phyloP scores from a whole-genome alignment of 1,140 invertebrate species.

The Tetramorium simillimum region DNA sequence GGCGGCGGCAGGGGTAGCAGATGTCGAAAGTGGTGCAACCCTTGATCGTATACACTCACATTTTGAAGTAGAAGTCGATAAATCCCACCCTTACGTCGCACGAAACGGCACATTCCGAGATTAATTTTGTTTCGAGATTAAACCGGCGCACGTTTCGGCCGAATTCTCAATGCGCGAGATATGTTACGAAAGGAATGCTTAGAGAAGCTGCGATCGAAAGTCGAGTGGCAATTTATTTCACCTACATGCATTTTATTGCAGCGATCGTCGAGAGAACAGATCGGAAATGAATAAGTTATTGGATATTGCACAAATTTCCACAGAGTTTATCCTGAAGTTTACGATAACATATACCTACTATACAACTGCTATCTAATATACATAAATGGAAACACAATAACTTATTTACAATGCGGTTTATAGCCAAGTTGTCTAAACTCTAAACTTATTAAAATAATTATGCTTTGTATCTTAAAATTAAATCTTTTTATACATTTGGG shows the following conservation, averaged over 20 bases:
- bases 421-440: background rate
- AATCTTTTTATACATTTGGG: background rate
- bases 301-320: slow-evolving; percentile 18
- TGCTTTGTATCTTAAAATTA: background rate
- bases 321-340: slow-evolving; percentile 8
- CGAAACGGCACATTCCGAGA: slow-evolving; percentile 46
- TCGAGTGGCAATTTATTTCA: slow-evolving; percentile 32
- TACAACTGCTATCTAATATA: background rate
- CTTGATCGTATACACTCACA: slow-evolving; percentile 26
- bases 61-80: slow-evolving; percentile 62
- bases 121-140: slow-evolving; percentile 58
- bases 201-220: slow-evolving; percentile 36
- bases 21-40: slow-evolving; percentile 72
- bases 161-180: slow-evolving; percentile 46
- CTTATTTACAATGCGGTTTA: background rate
- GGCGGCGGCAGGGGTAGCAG: slow-evolving; percentile 54
- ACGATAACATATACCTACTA: background rate
- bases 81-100: slow-evolving; percentile 52
- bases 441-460: background rate
- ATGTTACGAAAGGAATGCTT: slow-evolving; percentile 10
- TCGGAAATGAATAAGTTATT: slow-evolving; percentile 44
- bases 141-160: slow-evolving; percentile 37
- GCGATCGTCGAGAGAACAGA: background rate
- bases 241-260: slow-evolving; percentile 44
- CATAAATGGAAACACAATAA: background rate